Conservation (phyloP, 2,113 vertebrate species). For the Periophthalmus modestus region DNA sequence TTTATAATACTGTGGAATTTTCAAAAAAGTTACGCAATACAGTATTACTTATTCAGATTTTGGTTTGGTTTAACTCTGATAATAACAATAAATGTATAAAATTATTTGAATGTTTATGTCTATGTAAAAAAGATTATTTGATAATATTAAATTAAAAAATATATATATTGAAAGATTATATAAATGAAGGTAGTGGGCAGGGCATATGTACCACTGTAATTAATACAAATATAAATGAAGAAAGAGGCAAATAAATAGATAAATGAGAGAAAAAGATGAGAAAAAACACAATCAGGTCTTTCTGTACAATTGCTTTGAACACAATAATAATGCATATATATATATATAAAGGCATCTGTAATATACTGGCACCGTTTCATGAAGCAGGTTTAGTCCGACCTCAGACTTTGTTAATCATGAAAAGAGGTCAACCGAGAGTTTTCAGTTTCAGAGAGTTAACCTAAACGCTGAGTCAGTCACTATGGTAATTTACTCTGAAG, state of each 20-base stretch:
- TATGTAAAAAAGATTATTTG: not conserved
- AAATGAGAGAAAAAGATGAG: slow-evolving; percentile 19
- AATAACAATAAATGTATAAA: not conserved
- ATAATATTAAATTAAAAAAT: too few relatives aligned
- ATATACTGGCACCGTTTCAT: too few relatives aligned
- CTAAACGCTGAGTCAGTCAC: too few relatives aligned
- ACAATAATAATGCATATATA: too few relatives aligned
- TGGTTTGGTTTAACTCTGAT: not conserved
- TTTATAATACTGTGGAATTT: not conserved
- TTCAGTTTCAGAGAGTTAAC: too few relatives aligned
- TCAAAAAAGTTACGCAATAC: not conserved
- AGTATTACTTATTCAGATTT: not conserved
- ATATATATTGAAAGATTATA: too few relatives aligned
- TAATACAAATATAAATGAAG: not conserved
- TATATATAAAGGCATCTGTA: not conserved
- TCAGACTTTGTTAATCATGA: too few relatives aligned
- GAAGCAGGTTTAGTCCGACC: too few relatives aligned
- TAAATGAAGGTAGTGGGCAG: not conserved
- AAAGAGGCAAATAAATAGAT: slow-evolving; percentile 20
- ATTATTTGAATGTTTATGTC: not conserved
- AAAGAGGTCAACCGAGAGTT: too few relatives aligned
- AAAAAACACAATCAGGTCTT: slow-evolving; percentile 18
- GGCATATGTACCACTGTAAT: not conserved
- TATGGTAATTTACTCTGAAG: too few relatives aligned
- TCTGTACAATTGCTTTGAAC: not conserved